Evolutionary conservation across 2,888 invertebrate species (phyloP).

Genomic region (Ctena decussata): DNA sequence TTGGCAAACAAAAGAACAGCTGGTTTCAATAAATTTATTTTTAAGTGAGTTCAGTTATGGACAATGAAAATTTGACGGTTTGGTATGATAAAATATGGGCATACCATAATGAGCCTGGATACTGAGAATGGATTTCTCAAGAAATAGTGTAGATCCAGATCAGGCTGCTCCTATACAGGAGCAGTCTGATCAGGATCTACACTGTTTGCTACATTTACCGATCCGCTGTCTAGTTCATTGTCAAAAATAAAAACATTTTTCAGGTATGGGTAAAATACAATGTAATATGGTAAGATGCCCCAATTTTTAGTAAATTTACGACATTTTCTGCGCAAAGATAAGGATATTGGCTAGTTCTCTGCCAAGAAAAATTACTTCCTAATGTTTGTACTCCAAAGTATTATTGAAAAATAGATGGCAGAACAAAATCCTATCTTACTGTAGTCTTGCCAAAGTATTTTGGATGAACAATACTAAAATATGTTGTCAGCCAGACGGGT

Average conservation of each 20-base stretch:
- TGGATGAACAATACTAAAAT: not conserved
- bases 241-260: no score
- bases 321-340: not conserved
- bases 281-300: no score
- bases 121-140: no score
- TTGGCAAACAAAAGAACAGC: not conserved
- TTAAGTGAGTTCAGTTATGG: conserved; percentile 4
- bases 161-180: no score
- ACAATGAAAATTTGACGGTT: not conserved
- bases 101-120: no score
- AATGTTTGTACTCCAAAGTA: not conserved
- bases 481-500: no score
- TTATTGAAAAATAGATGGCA: not conserved
- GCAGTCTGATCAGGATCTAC: no score
- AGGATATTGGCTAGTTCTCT: not conserved
- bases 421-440: not conserved
- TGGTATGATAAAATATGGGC: not conserved
- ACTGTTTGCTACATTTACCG: no score
- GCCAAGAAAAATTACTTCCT: not conserved
- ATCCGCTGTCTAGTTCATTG: no score
- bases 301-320: no score
- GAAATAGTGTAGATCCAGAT: no score
- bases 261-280: no score
- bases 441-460: not conserved
- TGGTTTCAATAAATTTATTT: conserved; percentile 4